Base-by-base conservation (phyloP, 2,888 invertebrate species). In the Gandaritis pyraliata region DNA sequence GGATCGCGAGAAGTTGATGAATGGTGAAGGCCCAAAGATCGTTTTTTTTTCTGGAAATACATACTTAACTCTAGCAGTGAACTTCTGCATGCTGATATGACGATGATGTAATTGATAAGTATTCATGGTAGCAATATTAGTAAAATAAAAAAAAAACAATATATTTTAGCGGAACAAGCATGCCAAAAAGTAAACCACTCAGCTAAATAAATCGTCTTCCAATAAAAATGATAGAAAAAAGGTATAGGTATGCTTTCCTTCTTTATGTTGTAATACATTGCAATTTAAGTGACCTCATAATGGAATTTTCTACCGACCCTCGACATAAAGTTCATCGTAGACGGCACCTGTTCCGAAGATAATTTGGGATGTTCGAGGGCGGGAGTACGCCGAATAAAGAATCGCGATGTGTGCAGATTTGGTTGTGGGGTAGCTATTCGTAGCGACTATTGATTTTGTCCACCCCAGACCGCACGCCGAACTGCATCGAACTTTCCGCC, bases 381-480 rank as follows among this genome's bases (percentile, higher is more conserved):
- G 80, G 79, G 85, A 81, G 80, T 83, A 78, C 81, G 77, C 75
- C 77, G 79, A 84, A 87, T 88, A 87, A 88, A 88, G 85, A 87
- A 83, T 85, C 79, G 82, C 84, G 80, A 82, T 86, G 88, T 89
- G 90, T 88, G 88, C 87, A 85, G 79, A 88, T 83, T 81, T 75
- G 81, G 74, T 72, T 83, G 84, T 87, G 84, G 81, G 75, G 87
- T 83, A 82, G 86, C 83, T 86, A 86, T 85, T 87, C 84, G 84
- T 82, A 81, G 79, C 80, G 83, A 87, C 84, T 91, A 92, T 92
- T 89, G 91, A 92, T 92, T 91, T 91, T 90, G 88, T 89, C 86
- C 91, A 88, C 91, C 90, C 90, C 90, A 83, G 83, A 83, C 82
- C 86, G 79, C 76, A 78, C 80, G 77, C 81, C 81, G 80, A 86